phyloP scores from a whole-genome alignment of 2,888 invertebrate species.

The Macaria liturata region DNA sequence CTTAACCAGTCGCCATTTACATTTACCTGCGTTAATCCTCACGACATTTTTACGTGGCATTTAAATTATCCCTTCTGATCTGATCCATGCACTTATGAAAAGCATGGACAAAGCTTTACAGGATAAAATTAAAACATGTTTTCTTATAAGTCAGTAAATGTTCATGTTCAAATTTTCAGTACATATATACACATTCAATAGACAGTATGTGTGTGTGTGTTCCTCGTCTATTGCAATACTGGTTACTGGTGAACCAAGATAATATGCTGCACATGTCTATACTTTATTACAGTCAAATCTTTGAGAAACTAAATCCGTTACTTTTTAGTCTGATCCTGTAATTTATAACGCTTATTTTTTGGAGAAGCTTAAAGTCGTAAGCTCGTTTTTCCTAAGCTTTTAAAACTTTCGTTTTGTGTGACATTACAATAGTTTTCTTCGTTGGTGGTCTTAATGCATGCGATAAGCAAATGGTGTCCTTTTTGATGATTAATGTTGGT shows the following conservation, averaged over 20 bases:
- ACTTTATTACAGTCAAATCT: too few relatives aligned
- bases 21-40: conserved; percentile 45
- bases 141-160: too few relatives aligned
- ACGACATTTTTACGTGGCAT: conserved; percentile 37
- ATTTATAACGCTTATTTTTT: conserved; percentile 29
- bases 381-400: conserved; percentile 30
- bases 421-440: conserved; percentile 43
- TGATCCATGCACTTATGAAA: too few relatives aligned
- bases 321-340: conserved; percentile 22
- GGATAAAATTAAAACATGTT: too few relatives aligned
- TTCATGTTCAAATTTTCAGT: too few relatives aligned
- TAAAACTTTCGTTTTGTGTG: conserved; percentile 30
- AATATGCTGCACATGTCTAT: too few relatives aligned
- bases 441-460: conserved; percentile 57
- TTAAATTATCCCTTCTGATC: conserved; percentile 28
- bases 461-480: conserved; percentile 45
- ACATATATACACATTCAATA: too few relatives aligned
- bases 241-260: too few relatives aligned
- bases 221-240: too few relatives aligned
- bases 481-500: conserved; percentile 42
- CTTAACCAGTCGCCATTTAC: conserved; percentile 51
- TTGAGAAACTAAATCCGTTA: too few relatives aligned
- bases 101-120: too few relatives aligned
- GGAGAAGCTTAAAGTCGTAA: conserved; percentile 16
- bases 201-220: too few relatives aligned